These are phyloP conservation scores for Limenitis camilla DNA, from an alignment of 2,888 invertebrate genomes.

Conservation along the genomic window DNA sequence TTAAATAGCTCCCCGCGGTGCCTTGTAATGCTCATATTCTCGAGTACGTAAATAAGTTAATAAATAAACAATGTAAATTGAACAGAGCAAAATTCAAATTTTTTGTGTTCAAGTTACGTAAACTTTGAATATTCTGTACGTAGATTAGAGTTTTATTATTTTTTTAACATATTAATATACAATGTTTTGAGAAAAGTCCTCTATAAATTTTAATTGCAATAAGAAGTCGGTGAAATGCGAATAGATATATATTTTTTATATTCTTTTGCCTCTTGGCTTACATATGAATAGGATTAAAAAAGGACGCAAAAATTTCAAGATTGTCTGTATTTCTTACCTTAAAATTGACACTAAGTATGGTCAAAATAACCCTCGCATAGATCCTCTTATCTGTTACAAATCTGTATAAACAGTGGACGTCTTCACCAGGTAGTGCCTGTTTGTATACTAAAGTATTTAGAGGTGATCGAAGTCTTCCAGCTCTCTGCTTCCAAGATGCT, in stretches of 20 bases:
- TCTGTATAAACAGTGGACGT: slow-evolving; percentile 87
- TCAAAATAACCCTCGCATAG: slow-evolving; percentile 86
- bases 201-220: no score
- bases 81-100: slow-evolving; percentile 3
- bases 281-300: no score
- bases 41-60: slow-evolving; percentile 12
- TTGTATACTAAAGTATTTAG: slow-evolving; percentile 92
- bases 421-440: slow-evolving; percentile 80
- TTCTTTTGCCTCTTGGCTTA: no score
- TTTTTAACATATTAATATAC: no score
- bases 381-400: slow-evolving; percentile 88
- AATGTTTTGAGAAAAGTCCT: no score
- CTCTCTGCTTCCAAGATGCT: slow-evolving; percentile 86
- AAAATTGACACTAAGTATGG: slow-evolving; percentile 84
- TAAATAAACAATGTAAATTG: slow-evolving; percentile 9
- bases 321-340: slow-evolving; percentile 68
- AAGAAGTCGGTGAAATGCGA: no score
- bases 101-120: not conserved
- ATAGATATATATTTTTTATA: no score
- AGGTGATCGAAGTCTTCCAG: slow-evolving; percentile 86
- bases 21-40: slow-evolving; percentile 15
- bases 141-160: no score
- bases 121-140: not conserved
- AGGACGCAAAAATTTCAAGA: not conserved
- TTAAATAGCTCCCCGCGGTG: slow-evolving; percentile 21